Base-by-base conservation (phyloP, 2,888 invertebrate species). In the Pelosia muscerda region DNA sequence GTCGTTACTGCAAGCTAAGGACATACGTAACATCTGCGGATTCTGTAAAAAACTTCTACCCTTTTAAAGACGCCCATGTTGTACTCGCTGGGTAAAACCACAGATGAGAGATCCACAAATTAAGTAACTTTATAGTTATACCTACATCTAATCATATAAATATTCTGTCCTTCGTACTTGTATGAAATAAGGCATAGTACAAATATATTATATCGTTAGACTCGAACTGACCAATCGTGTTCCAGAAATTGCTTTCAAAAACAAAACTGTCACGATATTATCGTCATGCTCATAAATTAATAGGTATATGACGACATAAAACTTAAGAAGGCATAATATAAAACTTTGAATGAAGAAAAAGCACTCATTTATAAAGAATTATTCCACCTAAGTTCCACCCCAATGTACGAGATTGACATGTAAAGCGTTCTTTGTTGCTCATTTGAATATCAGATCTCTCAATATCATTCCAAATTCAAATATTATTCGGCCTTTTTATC, bases 381-480 rank as follows among this genome's bases (percentile, higher is more conserved):
- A 76, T 78, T 71, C 72, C 62, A 15, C 63, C 59, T 49, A 57
- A 56, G 74, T 78, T 71, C 72, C 62, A 15, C 63, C 59, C 54
- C 59, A 56, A 54, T 66, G 10, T 58, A 66, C 22, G 70, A 73
- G 60, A 79, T 77, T 74, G 80, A 73, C 77, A 76, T 76, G 73
- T 42, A 76, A 76, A 79, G 71, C 56, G 69, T 69, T 77, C 67
- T 74, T 69, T 68, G 69, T 65, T 69, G 71, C 66, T 68, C 68
- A 78, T 79, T 73, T 66, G 71, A 73, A 79, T 73, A 69, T 75
- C 75, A 73, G 75, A 69, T 31, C 62, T 60, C 60, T 67, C 74
- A 68, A 74, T 76, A 63, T 79, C 73, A 71, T 76, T 77, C 70
- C 76, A 76, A 74, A 79, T 79, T 79, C 76, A 74, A 79, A 79